Conservation (phyloP, 2,113 vertebrate genomes). For the Stigmatopora argus region DNA sequence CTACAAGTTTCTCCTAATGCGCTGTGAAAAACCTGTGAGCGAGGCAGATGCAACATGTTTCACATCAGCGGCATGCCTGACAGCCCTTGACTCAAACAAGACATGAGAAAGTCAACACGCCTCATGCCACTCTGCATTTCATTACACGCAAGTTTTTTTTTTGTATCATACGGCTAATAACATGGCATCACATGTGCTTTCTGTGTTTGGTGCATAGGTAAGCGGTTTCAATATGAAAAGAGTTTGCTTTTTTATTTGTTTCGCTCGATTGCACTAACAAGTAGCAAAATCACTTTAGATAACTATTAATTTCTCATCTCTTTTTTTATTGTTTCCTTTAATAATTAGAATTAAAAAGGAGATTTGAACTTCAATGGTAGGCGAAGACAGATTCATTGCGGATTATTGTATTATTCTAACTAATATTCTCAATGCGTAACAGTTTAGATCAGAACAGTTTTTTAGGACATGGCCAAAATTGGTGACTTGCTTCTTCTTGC, state of each 20-base stretch:
- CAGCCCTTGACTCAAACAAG: slow-evolving; percentile 45
- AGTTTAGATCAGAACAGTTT: no score
- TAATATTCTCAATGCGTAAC: no score
- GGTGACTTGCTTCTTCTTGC: no score
- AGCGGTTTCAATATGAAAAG: slow-evolving; percentile 21
- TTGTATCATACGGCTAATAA: slow-evolving; percentile 21
- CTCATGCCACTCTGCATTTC: slow-evolving; percentile 44
- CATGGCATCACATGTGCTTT: slow-evolving; percentile 28
- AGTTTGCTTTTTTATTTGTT: slow-evolving; percentile 5
- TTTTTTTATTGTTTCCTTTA: neutral
- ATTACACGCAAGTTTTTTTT: slow-evolving; percentile 13
- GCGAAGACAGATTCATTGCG: neutral
- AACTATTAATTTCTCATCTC: no score
- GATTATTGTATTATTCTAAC: no score
- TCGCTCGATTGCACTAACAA: slow-evolving; percentile 20
- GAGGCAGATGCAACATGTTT: slow-evolving; percentile 57
- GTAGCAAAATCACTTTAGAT: slow-evolving; percentile 30
- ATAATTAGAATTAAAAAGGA: neutral
- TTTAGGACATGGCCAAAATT: no score
- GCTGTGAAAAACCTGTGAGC: slow-evolving; percentile 64
- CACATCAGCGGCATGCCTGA: slow-evolving; percentile 42
- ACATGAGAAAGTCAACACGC: slow-evolving; percentile 46
- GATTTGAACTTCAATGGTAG: neutral
- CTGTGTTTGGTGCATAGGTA: slow-evolving; percentile 21
- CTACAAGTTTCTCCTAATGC: slow-evolving; percentile 51